Conservation (phyloP, 2,797 vertebrate genomes). For the Phrynocephalus vlangalii region DNA sequence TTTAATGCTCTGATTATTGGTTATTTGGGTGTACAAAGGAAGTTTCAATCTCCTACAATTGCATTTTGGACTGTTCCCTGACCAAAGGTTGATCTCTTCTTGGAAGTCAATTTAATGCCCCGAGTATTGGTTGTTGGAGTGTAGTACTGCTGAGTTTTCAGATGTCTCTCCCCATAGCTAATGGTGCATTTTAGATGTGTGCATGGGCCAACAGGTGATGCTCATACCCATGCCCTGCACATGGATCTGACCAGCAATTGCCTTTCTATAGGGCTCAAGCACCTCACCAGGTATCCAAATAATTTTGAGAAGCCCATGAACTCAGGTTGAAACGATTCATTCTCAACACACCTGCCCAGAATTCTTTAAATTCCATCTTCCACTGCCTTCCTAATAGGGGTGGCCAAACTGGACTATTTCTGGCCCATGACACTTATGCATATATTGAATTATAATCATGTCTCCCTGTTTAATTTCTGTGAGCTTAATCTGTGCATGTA, state of each 20-base stretch:
- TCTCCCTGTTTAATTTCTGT: neutral
- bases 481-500: neutral
- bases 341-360: neutral
- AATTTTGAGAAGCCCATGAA: rapidly evolving
- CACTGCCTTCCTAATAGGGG: neutral
- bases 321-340: neutral
- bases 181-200: too few species aligned
- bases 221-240: neutral
- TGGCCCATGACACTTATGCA: neutral
- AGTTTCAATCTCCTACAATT: neutral
- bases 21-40: too few species aligned
- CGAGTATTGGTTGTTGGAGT: too few species aligned
- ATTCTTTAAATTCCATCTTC: slow-evolving; percentile 17
- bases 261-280: neutral
- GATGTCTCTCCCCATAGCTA: too few species aligned
- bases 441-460: too few species aligned
- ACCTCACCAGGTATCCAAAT: neutral
- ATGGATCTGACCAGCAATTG: too few species aligned
- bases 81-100: neutral
- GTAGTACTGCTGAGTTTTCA: too few species aligned
- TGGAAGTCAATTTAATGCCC: too few species aligned
- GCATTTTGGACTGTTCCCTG: neutral
- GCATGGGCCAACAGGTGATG: too few species aligned
- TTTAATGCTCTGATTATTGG: too few species aligned
- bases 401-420: neutral